Evolutionary conservation across 1,140 invertebrate genomes (phyloP).

Genomic region (Propsilocerus akamusi): DNA sequence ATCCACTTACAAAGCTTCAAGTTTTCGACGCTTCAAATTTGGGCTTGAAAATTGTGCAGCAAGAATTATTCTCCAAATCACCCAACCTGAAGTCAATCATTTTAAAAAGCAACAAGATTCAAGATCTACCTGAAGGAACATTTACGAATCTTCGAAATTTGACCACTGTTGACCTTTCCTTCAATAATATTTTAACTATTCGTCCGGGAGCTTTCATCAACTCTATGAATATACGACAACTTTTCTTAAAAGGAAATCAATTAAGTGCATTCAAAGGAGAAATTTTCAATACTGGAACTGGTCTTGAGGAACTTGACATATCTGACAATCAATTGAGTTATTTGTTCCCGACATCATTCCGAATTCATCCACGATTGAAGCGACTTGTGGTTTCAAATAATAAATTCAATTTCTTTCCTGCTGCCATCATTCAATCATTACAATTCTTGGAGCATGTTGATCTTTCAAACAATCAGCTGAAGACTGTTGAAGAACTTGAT

Average conservation of each 20-base stretch:
- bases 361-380: constrained; percentile 53
- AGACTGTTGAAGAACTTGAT: constrained; percentile 59
- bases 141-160: constrained; percentile 56
- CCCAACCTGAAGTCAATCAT: constrained; percentile 41
- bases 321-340: constrained; percentile 59
- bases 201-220: constrained; percentile 43
- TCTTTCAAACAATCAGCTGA: constrained; percentile 55
- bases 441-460: constrained; percentile 56
- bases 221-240: constrained; percentile 42
- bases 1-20: constrained; percentile 36
- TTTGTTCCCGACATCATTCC: constrained; percentile 62
- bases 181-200: constrained; percentile 60
- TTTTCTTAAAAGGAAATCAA: constrained; percentile 50
- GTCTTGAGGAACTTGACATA: constrained; percentile 51
- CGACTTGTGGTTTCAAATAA: constrained; percentile 49
- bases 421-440: constrained; percentile 52
- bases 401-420: constrained; percentile 62
- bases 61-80: constrained; percentile 48
- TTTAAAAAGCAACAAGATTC: constrained; percentile 43
- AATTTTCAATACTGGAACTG: constrained; percentile 51
- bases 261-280: constrained; percentile 59
- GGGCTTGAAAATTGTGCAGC: constrained; percentile 44
- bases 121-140: constrained; percentile 47
- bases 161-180: constrained; percentile 47
- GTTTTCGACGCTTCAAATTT: constrained; percentile 54